Percentiles rank a stretch among this genome's conserved stretches.
These are phyloP conservation scores for Bombus polaris DNA, from an alignment of 1,140 invertebrate genomes.

Conservation along the genomic window DNA sequence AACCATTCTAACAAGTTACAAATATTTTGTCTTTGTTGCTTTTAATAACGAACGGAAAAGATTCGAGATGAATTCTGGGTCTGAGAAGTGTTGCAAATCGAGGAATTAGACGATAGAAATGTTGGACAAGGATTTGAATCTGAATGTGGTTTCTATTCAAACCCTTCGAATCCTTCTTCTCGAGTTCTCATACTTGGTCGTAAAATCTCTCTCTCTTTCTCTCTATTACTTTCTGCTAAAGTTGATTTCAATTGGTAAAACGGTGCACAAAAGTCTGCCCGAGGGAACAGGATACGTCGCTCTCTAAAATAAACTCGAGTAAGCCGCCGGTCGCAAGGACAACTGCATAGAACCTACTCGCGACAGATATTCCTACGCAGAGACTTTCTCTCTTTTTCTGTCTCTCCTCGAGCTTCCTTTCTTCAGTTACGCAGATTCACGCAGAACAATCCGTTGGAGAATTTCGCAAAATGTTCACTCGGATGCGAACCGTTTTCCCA, in stretches of 20 bases:
- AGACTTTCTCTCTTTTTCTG: background rate
- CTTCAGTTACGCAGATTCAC: background rate
- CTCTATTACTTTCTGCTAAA: slow-evolving; percentile 11
- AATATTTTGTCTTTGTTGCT: too few species aligned
- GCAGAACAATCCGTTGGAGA: background rate
- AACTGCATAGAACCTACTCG: slow-evolving; percentile 9
- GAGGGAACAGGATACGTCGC: background rate
- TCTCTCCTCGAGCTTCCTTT: background rate
- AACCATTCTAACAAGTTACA: too few species aligned
- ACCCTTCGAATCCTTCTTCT: background rate
- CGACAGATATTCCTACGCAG: slow-evolving; percentile 27
- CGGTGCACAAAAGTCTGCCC: slow-evolving; percentile 30
- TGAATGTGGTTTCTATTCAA: background rate
- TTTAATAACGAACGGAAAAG: background rate
- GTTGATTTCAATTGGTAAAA: slow-evolving; percentile 53
- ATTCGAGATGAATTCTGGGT: background rate
- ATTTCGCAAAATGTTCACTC: background rate
- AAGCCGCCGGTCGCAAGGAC: slow-evolving; percentile 28
- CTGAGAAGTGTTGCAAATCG: too few species aligned
- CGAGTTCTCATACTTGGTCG: too few species aligned
- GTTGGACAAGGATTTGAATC: background rate
- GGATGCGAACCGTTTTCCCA: background rate
- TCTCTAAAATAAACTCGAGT: slow-evolving; percentile 44
- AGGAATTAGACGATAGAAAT: background rate
- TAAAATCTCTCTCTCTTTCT: too few species aligned